Base-by-base conservation (phyloP, 2,888 invertebrate species). In the Hemithea aestivaria region DNA sequence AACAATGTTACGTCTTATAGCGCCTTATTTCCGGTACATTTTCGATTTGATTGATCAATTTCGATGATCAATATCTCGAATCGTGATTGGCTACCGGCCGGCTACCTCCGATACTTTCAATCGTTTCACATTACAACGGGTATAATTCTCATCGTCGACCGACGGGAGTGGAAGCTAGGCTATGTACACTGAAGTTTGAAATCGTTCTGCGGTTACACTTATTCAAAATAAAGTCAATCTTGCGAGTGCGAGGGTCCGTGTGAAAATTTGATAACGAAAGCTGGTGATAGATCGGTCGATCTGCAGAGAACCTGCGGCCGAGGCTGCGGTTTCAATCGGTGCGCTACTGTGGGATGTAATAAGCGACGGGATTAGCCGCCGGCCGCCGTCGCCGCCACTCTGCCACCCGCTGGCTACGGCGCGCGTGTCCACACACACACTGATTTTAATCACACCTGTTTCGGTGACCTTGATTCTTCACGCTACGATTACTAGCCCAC, bases 241-340 rank as follows among this genome's bases (percentile, higher is more conserved):
- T 73, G 74, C 69, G 51, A 59, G 62, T 58, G 57, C 65, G 62
- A 60, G 70, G 73, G 70, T 63, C 71, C 83, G 85, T 87, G 85
- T 87, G 85, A 87, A 87, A 87, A 85, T 84, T 87, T 84, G 85
- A 85, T 85, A 83, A 84, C 83, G 73, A 80, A 84, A 73, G 46
- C 39, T 36, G 40, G 36, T 82, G 77, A 82, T 76, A 73, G 82
- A 84, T 80, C 82, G 80, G 78, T 74, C 74, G 74, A 77, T 71
- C 78, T 82, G 82, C 75, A 77, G 81, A 73, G 73, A 73, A 16
- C 16, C 71, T 74, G 71, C 64, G 70, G 73, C 72, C 73, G 66
- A 73, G 66, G 76, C 66, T 85, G 85, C 78, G 85, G 85, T 87
- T 81, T 70, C 75, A 76, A 75, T 80, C 71, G 66, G 73, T 68